phyloP scores from a whole-genome alignment of 2,797 vertebrate species.

The Taeniopygia guttata region DNA sequence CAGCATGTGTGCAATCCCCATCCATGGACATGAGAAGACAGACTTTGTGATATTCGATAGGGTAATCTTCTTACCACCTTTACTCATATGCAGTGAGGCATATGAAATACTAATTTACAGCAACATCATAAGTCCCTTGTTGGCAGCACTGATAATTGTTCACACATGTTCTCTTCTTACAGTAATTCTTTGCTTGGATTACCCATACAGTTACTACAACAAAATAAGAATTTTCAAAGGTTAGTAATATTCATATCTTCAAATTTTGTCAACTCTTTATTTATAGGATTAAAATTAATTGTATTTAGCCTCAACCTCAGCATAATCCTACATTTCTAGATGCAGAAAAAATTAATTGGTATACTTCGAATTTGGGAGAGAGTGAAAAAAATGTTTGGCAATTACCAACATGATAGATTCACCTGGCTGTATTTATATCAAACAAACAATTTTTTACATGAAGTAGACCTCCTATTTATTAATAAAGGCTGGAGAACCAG shows the following conservation, averaged over 20 bases:
- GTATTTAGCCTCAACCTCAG: not conserved
- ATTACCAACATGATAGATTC: not conserved
- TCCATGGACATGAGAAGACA: not conserved
- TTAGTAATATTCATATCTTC: not conserved
- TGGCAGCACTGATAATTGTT: not conserved
- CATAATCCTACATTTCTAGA: not conserved
- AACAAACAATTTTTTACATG: not conserved
- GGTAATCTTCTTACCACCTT: not conserved
- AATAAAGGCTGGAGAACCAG: not conserved
- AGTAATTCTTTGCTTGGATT: not conserved
- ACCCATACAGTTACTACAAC: not conserved
- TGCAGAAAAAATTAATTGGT: not conserved
- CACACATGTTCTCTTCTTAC: not conserved
- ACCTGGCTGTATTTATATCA: not conserved
- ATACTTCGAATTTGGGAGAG: not conserved
- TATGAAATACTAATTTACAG: not conserved
- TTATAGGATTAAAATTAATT: not conserved
- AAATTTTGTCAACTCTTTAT: not conserved
- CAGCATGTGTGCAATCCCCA: not conserved
- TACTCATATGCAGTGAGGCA: not conserved
- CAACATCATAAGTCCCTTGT: not conserved
- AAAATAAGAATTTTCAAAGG: not conserved
- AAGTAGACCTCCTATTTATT: not conserved
- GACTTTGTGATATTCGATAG: not conserved
- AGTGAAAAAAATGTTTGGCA: not conserved